Base-by-base conservation (phyloP, 1,140 invertebrate species). In the Micrasema minimum region DNA sequence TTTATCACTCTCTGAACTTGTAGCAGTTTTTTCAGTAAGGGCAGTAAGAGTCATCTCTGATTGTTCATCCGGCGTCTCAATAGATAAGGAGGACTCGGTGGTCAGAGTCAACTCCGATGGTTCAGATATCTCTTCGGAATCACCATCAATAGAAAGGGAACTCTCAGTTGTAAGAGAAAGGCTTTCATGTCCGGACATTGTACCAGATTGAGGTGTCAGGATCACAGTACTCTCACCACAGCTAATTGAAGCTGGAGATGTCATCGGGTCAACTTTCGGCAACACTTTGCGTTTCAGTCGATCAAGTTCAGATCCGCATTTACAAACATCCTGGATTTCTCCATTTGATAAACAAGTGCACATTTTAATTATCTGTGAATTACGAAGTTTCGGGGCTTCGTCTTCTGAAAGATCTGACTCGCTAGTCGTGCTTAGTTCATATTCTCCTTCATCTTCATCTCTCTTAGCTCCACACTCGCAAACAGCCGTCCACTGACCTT, bases 331-430 rank as follows among this genome's bases (percentile, higher is more conserved):
- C 16, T 76, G 66, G 66, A 72, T 65, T 57, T 77, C 72, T 12
- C 65, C 66, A 64, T 31, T 65, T 61, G 79, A 81, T n/a, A 77
- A 78, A 66, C 79, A 80, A 53, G 77, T 71, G n/a, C 69, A 38
- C 23, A 72, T 75, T 43, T 69, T 62, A 26, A 57, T 2, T 50
- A n/a, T 66, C 23, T 11, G 14, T 53, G 26, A 31, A 7, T 46
- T 2, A 72, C 64, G 55, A 72, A 62, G 9, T n/a, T 41, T 59
- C 10, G 14, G 11, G 20, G 10, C 26, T 11, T 48, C 46, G n/a
- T 59, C 55, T 41, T 20, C 35, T 1, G 55, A 59, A 10, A 59
- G 35, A 38, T 14, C n/a, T 6, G 55, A 59, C 22, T 59, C 55
- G 11, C 55, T 59, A 22, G 35, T 38, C 2, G 10, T 59, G 11